Base-by-base conservation (phyloP, 2,797 vertebrate genomes). In the Ambastaia sidthimunki region DNA sequence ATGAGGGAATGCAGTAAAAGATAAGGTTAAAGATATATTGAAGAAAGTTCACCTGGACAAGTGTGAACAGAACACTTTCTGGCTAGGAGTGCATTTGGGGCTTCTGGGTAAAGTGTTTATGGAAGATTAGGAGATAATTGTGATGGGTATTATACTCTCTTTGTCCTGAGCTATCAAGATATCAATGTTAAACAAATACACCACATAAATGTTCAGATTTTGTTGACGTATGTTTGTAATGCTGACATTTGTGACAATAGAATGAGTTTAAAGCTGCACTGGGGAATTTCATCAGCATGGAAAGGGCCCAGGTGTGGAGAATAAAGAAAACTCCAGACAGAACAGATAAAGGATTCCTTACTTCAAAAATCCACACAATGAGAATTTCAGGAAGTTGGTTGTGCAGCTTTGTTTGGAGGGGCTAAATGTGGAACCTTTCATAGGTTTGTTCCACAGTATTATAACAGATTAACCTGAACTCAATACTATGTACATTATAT, bases 1-100 rank as follows among this genome's bases (percentile, higher is more conserved):
- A 44, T 99, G 97, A 97, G 92, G 74, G 80, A 87, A 93, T 44
- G 93, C 94, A 0, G 81, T 98, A 76, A 66, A 6, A 0, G 69
- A 86, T 10, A 95, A 95, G 0, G 93, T 93, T 34, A 86, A 13
- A 76, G 89, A 83, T 34, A 93, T 91, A 59, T 87, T 98, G 55
- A 48, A 28, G 12, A 76, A 37, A 0, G 84, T 93, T 21, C 86
- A 83, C 15, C 83, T 94, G 74, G 77, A 90, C 1, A 68, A 5
- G 83, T 7, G 28, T 12, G 87, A 93, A 57, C 85, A 91, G 62
- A 88, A 87, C 0, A 0, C 1, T 0, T 86, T 90, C 10, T 94
- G 92, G 93, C 85, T 98, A 79, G 85, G 89, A 0, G 81, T 88
- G 25, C 94, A 97, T 50, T 87, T 99, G 86, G 89, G 79, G 0